These are phyloP conservation scores for Leptinotarsa lineolata DNA, from an alignment of 1,140 invertebrate species.

Conservation along the genomic window DNA sequence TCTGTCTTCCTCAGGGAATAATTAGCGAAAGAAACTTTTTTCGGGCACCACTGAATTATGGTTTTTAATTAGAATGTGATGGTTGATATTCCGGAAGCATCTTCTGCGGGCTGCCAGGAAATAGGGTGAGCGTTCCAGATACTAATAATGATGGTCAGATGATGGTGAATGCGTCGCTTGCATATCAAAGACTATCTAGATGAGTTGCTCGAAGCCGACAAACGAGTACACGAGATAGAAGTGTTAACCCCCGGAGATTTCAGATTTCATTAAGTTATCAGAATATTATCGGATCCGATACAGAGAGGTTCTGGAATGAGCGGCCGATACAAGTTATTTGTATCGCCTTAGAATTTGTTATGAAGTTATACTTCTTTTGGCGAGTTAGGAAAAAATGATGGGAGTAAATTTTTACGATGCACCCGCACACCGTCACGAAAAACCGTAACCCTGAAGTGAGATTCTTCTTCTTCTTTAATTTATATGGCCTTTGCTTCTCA, in stretches of 20 bases:
- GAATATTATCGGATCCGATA: not conserved
- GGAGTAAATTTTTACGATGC: no score
- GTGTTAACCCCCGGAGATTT: not conserved
- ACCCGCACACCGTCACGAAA: no score
- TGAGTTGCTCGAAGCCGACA: conserved; percentile 11
- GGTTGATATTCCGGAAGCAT: conserved; percentile 21
- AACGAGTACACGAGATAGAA: conserved; percentile 8
- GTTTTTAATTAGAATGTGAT: conserved; percentile 13
- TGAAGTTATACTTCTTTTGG: no score
- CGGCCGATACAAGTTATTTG: no score
- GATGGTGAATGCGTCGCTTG: conserved; percentile 13
- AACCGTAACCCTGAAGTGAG: no score
- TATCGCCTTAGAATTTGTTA: no score
- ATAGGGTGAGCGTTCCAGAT: conserved; percentile 19
- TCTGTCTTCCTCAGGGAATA: conserved; percentile 13
- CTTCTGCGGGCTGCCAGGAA: not conserved
- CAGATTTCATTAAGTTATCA: not conserved
- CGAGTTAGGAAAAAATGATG: no score
- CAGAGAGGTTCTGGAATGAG: not conserved
- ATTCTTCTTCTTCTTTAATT: no score
- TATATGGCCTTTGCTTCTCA: no score
- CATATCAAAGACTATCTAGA: conserved; percentile 25
- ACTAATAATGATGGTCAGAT: conserved; percentile 29
- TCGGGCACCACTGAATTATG: conserved; percentile 11
- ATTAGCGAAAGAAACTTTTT: conserved; percentile 4